A percentile compares a stretch with the other conserved stretches of the same genome.
Conservation (phyloP, 2,113 vertebrate species). For the Dolichallabes microphthalmus region DNA sequence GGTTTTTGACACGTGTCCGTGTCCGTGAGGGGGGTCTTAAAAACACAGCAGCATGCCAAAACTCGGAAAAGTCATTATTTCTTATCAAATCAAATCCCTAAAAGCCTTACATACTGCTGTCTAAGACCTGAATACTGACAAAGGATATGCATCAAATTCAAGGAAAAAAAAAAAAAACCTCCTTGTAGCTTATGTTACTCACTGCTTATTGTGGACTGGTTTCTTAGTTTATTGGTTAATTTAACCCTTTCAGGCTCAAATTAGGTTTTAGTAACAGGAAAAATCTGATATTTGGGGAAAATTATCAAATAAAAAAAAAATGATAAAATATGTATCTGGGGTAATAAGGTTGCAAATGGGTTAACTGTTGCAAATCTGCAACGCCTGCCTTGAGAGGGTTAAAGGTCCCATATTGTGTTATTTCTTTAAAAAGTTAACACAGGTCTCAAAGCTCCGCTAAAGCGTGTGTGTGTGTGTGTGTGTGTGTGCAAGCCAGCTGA, state of each 20-base stretch:
- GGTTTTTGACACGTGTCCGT: neutral
- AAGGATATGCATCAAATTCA: neutral
- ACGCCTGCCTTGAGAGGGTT: too few species aligned
- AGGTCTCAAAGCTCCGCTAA: too few species aligned
- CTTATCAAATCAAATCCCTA: neutral
- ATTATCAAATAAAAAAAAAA: too few species aligned
- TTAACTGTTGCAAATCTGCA: too few species aligned
- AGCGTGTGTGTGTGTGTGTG: too few species aligned
- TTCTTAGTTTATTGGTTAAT: neutral
- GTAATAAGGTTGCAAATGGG: too few species aligned
- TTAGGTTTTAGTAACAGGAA: too few species aligned
- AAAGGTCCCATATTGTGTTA: neutral
- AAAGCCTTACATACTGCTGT: neutral
- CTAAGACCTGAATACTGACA: neutral
- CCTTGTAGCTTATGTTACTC: neutral
- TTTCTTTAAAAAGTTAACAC: neutral
- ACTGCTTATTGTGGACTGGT: neutral
- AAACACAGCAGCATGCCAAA: neutral
- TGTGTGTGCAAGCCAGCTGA: too few species aligned
- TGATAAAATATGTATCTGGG: too few species aligned
- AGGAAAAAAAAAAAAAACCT: neutral
- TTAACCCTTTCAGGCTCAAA: too few species aligned
- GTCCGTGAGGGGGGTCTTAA: neutral
- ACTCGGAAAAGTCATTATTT: neutral
- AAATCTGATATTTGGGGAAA: too few species aligned